Base-by-base conservation (phyloP, 35 echinoderm and acorn worm genomes). In the Apostichopus parvimensis region DNA sequence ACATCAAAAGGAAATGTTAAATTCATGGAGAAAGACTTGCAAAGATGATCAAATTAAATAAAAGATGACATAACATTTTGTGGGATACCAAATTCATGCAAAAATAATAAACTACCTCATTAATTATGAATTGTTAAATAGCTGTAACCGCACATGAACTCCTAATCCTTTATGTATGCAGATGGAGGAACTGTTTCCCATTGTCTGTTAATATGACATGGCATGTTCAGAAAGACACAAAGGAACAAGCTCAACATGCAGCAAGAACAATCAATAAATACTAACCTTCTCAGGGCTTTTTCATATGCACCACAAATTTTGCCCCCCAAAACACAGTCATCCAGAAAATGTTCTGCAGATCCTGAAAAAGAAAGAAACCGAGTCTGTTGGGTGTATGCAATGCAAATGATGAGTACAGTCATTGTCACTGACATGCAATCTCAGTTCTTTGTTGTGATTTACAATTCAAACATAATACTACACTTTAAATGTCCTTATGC, bases 261-360 rank as follows among this genome's bases (percentile, higher is more conserved):
- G 8, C 62, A 68, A 13, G 64, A 68, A 25, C 25, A 25, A 34
- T 34, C 28, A 34, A 34, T 34, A 1, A 34, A 34, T 80, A 82
- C 79, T 54, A 54, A 82, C 79, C 34, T 82, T 34, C 55, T 82
- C 10, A 82, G 54, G 18, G 79, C 79, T 54, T 12, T 82, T 53
- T 82, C 79, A 82, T 82, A 82, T 82, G 79, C 79, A 13, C n/a
- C 15, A 18, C 79, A 82, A 53, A 82, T 82, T 15, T 56, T 82
- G 25, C 79, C 8, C 12, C 79, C 79, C 54, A 82, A 17, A 18
- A 17, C 6, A 24, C 79, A 45, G 54, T 82, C 79, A 14, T 82
- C 79, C 0, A 82, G 18, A 15, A 82, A 82, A 55, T 82, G 79
- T 82, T 82, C 79, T 53, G 79, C 34, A 13, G 79, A 82, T 18